Evolutionary conservation across 2,888 invertebrate genomes (phyloP), one percentile per base, ranked within the genome.

Genomic region (Lepidochrysops patricia): DNA sequence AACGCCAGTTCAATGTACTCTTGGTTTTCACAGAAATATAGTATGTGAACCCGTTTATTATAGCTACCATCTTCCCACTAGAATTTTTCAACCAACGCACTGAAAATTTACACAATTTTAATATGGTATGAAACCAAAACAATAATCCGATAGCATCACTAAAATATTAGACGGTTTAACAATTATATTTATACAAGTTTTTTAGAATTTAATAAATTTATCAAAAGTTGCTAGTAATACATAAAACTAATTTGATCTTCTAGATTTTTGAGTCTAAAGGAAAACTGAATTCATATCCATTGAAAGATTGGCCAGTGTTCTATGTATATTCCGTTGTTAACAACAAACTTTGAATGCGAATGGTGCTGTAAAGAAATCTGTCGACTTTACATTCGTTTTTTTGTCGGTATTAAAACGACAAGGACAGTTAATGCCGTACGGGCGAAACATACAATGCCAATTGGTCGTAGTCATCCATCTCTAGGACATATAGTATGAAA

Each of bases 311-410:
- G 7, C 43, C 19, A 19, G n/a, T 52, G 57, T 72, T 60, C 50
- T 69, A 70, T 37, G 48, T 68, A 72, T 56, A 68, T 59, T 2
- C 77, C 77, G 50, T 72, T 54, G 1, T 61, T 57, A n/a, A 76
- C 70, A 3, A 68, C 23, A 54, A 64, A 75, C 0, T 60, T 61
- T 0, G 75, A 72, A 0, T 68, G 71, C 1, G 80, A 79, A 63
- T 90, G 90, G 50, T 77, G 80, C 61, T 90, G 90, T 2, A 27
- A 7, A 50, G 82, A 78, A 56, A 87, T 77, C 63, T 80, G 82
- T 2, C 2, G 79, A 81, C 37, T 79, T 77, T n/a, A 85, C 79
- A 57, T 76, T 76, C 29, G 78, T 80, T 0, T 76, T 73, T 25
- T 25, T 57, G 5, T 62, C 48, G 5, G 63, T 60, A 13, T 62